Percentiles rank a stretch among this genome's conserved stretches.
phyloP scores from a whole-genome alignment of 1,140 invertebrate species.

The Drosophila malerkotliana region DNA sequence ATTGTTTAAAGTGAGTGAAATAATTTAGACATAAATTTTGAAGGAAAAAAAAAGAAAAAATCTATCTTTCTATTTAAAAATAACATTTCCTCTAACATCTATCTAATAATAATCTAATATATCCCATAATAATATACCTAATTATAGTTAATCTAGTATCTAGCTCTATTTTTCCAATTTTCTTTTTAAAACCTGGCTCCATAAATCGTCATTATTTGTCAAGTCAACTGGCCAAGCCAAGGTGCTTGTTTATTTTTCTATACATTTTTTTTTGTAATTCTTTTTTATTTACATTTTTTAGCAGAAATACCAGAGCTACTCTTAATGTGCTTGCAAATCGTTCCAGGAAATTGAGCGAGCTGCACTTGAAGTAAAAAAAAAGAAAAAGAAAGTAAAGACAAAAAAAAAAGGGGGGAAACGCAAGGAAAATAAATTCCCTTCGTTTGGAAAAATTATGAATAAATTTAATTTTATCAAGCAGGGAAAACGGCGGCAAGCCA shows the following conservation, averaged over 20 bases:
- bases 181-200: slow-evolving; percentile 57
- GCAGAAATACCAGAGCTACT: not conserved
- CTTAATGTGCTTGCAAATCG: slow-evolving; percentile 67
- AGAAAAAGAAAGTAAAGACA: slow-evolving; percentile 14
- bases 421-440: slow-evolving; percentile 36
- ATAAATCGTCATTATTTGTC: slow-evolving; percentile 68
- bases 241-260: not conserved
- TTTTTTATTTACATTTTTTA: not conserved
- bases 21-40: no score
- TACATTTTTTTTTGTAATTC: not conserved
- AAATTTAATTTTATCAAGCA: slow-evolving; percentile 57
- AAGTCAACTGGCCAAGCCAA: slow-evolving; percentile 22
- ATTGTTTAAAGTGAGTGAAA: no score
- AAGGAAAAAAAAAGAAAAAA: not conserved
- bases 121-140: no score
- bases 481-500: not conserved
- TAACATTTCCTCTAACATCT: no score
- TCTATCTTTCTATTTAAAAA: no score
- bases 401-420: not conserved
- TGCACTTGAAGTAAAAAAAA: slow-evolving; percentile 56
- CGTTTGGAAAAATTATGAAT: slow-evolving; percentile 48
- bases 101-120: no score
- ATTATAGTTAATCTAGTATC: no score
- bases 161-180: slow-evolving; percentile 13
- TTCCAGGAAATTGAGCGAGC: slow-evolving; percentile 75